These are phyloP conservation scores for Drosophila parthenogenetica DNA, from an alignment of 2,888 invertebrate genomes.

Conservation along the genomic window DNA sequence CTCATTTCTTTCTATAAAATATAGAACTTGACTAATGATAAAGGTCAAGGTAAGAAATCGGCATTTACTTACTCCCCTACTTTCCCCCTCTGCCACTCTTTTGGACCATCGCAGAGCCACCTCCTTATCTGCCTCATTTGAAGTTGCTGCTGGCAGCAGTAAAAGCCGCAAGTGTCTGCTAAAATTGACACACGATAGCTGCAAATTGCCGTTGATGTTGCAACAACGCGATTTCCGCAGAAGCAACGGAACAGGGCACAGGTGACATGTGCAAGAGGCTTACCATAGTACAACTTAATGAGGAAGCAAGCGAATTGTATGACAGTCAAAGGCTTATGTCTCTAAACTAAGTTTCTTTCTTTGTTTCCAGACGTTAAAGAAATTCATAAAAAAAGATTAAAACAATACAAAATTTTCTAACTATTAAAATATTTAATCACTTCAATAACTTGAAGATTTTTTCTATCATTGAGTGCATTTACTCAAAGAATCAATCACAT, in stretches of 20 bases:
- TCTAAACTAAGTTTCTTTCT: not conserved
- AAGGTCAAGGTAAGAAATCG: no score
- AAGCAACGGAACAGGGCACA: not conserved
- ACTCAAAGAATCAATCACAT: no score
- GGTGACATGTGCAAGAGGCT: constrained; percentile 21
- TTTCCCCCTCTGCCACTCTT: no score
- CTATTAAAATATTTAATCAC: no score
- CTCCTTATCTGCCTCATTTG: not conserved
- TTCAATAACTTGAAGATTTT: no score
- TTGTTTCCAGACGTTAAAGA: no score
- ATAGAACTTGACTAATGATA: no score
- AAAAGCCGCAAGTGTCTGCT: constrained; percentile 29
- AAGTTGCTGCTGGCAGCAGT: constrained; percentile 10
- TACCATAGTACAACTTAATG: constrained; percentile 16
- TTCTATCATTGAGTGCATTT: no score
- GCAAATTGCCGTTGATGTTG: constrained; percentile 5
- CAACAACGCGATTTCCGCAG: constrained; percentile 3
- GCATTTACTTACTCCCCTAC: no score
- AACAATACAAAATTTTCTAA: no score
- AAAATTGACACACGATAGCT: constrained; percentile 36
- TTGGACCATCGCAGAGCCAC: not conserved
- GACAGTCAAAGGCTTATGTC: not conserved
- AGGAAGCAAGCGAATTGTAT: constrained; percentile 7
- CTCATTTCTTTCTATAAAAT: no score
- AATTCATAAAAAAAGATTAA: no score